A percentile compares a stretch with the other conserved stretches of the same genome.
These are phyloP conservation scores for rabbit (Oryctolagus cuniculus) DNA, from an alignment of 2,113 vertebrate genomes.

Conservation along the genomic window DNA sequence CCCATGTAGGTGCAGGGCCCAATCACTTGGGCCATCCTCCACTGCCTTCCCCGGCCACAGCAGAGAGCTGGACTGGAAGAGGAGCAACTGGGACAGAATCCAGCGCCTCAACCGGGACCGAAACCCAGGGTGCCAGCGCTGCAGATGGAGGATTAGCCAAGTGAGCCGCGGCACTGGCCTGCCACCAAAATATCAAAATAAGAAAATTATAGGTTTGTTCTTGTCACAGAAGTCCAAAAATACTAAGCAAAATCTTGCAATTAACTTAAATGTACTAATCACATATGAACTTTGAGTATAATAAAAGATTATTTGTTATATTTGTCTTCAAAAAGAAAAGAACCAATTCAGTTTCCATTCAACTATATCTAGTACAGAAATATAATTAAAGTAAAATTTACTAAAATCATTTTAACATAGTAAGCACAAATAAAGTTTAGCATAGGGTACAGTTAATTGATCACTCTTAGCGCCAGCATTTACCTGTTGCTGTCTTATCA, in stretches of 20 bases:
- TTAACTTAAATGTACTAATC: constrained; percentile 45
- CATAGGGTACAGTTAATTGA: not conserved
- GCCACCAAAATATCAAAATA: not conserved
- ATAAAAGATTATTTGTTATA: constrained; percentile 10
- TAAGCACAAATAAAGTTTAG: not conserved
- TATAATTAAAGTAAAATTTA: constrained; percentile 34
- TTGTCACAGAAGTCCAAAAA: not conserved
- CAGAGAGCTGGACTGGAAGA: too few species aligned
- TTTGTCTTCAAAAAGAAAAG: constrained; percentile 23
- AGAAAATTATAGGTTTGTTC: not conserved
- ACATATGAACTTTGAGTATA: not conserved
- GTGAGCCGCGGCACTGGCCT: too few species aligned
- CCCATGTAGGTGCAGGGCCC: too few species aligned
- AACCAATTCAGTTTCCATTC: constrained; percentile 29
- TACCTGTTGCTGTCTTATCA: constrained; percentile 97
- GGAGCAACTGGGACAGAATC: too few species aligned
- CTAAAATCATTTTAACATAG: constrained; percentile 8
- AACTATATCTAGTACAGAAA: constrained; percentile 28
- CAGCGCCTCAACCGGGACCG: too few species aligned
- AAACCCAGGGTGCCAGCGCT: too few species aligned
- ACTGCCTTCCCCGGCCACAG: too few species aligned
- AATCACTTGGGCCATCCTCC: too few species aligned
- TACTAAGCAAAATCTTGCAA: constrained; percentile 23
- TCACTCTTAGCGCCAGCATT: constrained; percentile 65
- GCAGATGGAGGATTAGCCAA: too few species aligned